Evolutionary conservation across 2,797 vertebrate species (phyloP).

Genomic region (Trichosurus vulpecula): DNA sequence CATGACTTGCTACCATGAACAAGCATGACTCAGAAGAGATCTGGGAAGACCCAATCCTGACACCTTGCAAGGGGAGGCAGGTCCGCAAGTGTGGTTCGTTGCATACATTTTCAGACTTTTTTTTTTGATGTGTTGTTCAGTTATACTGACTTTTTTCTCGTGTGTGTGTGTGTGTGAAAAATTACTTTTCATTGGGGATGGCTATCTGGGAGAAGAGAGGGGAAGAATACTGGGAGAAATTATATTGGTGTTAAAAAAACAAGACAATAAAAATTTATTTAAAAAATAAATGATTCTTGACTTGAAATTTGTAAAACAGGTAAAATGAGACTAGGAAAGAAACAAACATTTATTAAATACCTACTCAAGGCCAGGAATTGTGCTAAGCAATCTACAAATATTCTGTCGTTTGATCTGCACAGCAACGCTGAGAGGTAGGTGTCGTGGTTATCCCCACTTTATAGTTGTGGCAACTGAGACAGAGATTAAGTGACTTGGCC

Average conservation of each 20-base stretch:
- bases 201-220: background rate
- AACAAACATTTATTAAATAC: background rate
- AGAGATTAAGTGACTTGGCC: background rate
- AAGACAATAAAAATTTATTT: background rate
- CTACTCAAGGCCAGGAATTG: background rate
- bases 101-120: background rate
- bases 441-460: background rate
- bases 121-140: background rate
- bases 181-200: background rate
- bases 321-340: background rate
- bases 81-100: background rate
- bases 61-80: no score
- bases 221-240: background rate
- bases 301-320: background rate
- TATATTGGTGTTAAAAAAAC: background rate
- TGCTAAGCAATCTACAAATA: background rate
- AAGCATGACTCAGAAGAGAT: background rate
- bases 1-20: background rate
- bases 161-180: background rate
- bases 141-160: background rate
- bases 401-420: background rate
- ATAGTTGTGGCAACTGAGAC: background rate
- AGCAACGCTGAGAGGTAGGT: background rate
- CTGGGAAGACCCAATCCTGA: background rate
- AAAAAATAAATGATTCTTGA: background rate